Percentiles rank a stretch among this genome's conserved stretches.
Evolutionary conservation across 2,113 vertebrate genomes (phyloP).

Genomic region (Noctilio leporinus): DNA sequence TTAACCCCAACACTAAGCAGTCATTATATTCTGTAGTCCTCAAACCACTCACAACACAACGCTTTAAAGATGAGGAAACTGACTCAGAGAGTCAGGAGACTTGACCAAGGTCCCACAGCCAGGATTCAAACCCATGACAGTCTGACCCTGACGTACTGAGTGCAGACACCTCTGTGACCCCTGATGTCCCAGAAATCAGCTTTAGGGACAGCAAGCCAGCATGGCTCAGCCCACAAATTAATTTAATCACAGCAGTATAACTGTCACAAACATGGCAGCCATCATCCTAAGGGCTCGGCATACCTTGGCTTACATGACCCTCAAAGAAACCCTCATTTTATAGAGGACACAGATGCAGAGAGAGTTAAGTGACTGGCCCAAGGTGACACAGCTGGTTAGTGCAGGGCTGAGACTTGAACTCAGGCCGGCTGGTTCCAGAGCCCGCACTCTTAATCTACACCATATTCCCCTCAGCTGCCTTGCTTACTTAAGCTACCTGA

Average conservation of each 20-base stretch:
- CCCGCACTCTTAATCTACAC: fast-evolving
- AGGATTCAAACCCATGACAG: background rate
- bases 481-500: background rate
- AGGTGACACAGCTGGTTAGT: fast-evolving
- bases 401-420: background rate
- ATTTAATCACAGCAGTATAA: background rate
- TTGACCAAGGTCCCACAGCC: background rate
- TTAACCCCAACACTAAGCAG: fast-evolving
- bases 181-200: background rate
- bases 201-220: no score
- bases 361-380: background rate
- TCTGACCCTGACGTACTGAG: background rate
- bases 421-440: background rate
- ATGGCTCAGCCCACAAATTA: background rate
- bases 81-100: background rate
- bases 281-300: background rate
- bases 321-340: background rate
- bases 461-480: background rate
- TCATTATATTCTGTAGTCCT: background rate
- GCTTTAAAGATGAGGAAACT: background rate
- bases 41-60: fast-evolving
- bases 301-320: background rate
- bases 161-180: no score
- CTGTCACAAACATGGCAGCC: background rate
- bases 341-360: background rate